Evolutionary conservation across 2,888 invertebrate species (phyloP).

Genomic region (Macrosiphum euphorbiae): DNA sequence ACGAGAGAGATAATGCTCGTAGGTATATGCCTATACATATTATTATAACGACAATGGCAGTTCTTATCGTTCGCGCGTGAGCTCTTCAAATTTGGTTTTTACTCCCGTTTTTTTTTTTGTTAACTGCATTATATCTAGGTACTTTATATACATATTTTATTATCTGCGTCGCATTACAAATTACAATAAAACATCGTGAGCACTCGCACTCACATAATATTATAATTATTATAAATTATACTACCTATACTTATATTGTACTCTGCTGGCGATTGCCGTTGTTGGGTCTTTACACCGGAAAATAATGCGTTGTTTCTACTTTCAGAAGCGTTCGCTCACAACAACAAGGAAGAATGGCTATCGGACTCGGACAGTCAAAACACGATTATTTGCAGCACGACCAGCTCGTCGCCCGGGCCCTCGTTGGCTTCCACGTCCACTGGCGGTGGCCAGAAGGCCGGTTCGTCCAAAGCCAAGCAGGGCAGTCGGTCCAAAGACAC

Average conservation of each 20-base stretch:
- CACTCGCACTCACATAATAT: not conserved
- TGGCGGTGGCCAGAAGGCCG: conserved; percentile 33
- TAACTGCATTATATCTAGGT: not conserved
- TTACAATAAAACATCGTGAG: not conserved
- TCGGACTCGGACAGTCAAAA: conserved; percentile 66
- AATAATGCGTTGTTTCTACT: not conserved
- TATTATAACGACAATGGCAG: not conserved
- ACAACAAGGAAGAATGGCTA: conserved; percentile 64
- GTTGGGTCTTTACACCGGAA: not conserved
- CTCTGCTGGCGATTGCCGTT: not conserved
- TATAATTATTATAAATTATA: not conserved
- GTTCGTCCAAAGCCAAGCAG: conserved; percentile 48
- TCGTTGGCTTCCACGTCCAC: conserved; percentile 58
- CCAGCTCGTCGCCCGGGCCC: conserved; percentile 61
- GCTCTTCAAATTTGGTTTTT: not conserved
- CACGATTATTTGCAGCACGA: conserved; percentile 64
- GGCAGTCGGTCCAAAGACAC: conserved; percentile 64
- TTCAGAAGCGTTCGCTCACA: conserved; percentile 58
- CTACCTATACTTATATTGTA: not conserved
- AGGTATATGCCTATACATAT: not conserved
- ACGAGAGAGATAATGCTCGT: conserved; percentile 13
- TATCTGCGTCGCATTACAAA: not conserved
- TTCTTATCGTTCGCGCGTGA: not conserved
- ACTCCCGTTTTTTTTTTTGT: not conserved
- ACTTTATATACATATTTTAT: not conserved